Percentiles rank a stretch among this genome's conserved stretches.
These are phyloP conservation scores for Bambusicola thoracicus DNA, from an alignment of 2,113 vertebrate species.

Conservation along the genomic window DNA sequence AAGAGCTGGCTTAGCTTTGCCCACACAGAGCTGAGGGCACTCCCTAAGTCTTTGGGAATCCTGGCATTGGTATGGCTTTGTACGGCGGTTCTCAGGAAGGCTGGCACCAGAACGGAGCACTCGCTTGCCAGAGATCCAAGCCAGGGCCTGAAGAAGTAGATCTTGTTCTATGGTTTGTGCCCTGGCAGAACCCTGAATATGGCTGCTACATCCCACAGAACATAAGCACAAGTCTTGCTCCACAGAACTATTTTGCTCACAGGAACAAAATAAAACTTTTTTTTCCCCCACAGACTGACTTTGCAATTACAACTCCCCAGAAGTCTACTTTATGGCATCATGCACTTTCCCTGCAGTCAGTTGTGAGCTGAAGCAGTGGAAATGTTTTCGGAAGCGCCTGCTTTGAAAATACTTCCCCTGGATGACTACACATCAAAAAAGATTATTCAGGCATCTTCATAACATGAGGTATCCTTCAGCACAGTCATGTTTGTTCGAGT, in stretches of 20 bases:
- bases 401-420: constrained; percentile 22
- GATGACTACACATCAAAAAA: background rate
- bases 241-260: background rate
- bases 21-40: constrained; percentile 3
- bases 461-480: background rate
- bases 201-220: background rate
- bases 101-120: background rate
- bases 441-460: background rate
- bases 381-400: background rate
- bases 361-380: background rate
- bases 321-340: background rate
- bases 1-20: background rate
- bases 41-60: constrained; percentile 9
- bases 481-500: background rate
- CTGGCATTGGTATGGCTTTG: background rate
- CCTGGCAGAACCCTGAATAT: background rate
- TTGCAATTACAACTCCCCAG: background rate
- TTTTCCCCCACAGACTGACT: background rate
- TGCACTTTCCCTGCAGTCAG: background rate
- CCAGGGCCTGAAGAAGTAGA: background rate
- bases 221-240: background rate
- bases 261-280: background rate
- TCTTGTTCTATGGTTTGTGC: background rate
- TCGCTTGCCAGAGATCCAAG: background rate
- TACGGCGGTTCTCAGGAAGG: background rate